Evolutionary conservation across 1,140 invertebrate species (phyloP), one percentile per base, ranked within the genome.

Genomic region (Branchinecta lynchi): DNA sequence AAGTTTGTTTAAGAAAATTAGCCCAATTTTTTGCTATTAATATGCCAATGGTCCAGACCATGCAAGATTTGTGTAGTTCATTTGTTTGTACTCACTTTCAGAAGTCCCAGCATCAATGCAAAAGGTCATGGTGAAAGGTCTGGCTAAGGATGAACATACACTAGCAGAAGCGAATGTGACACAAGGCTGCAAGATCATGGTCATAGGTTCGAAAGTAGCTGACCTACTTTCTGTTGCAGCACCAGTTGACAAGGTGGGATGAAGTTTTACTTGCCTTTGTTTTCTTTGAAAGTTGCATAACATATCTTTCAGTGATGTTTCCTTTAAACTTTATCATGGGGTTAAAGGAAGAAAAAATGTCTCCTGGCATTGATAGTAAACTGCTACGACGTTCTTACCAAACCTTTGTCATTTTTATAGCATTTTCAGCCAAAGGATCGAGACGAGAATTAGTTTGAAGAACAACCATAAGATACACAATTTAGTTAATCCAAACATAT

Each of bases 121-220:
- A 77, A 95, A 95, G 83, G 83, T 95, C 67, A 90, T 94, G 85
- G 88, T 89, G 70, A 93, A 92, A 84, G 92, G 92, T 71, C 83
- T 93, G 79, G 87, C 90, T 65, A 89, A 88, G 81, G 90, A 95
- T 81, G 87, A 88, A 73, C 84, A 86, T 78, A 92, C 89, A 51
- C 80, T 96, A 71, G 81, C 85, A 76, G 86, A 86, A 78, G 80
- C 90, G 67, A 90, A 91, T 66, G 84, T 96, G 68, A 85, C 84
- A 3, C 87, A 87, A 80, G 89, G 89, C 74, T 85, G 88, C 69
- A 96, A 95, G 83, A 84, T 95, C 15, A 92, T 96, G 90, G 86
- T 95, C 70, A 89, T 96, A 67, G 92, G 92, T 46, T 92, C 90
- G n/a, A 93, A 91, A 75, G 81, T 93, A 76, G 87, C 88, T 79